phyloP scores from a whole-genome alignment of 2,888 invertebrate genomes.

The Camponotus fellah region DNA sequence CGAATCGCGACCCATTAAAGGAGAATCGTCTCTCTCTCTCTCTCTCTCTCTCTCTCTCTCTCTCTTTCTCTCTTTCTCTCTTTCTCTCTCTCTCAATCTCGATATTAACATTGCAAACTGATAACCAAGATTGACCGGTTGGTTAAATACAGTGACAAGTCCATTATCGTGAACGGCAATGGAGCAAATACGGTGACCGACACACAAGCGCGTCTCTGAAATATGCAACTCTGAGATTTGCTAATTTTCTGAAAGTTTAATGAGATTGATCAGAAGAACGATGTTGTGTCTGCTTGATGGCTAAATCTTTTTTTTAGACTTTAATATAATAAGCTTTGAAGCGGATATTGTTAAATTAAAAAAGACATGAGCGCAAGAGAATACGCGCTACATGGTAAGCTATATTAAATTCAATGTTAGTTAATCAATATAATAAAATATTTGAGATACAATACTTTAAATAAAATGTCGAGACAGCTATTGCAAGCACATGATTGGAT shows the following conservation, averaged over 20 bases:
- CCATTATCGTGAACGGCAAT: slow-evolving; percentile 61
- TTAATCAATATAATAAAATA: slow-evolving; percentile 13
- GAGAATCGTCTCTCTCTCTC: neutral
- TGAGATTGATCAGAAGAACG: slow-evolving; percentile 13
- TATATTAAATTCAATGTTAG: slow-evolving; percentile 10
- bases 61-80: no score
- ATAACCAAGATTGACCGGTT: slow-evolving; percentile 58
- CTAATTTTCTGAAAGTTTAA: slow-evolving; percentile 44
- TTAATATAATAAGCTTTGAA: neutral
- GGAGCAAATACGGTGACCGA: slow-evolving; percentile 50
- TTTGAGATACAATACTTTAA: slow-evolving; percentile 17
- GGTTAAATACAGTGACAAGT: slow-evolving; percentile 57
- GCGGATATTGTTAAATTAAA: neutral
- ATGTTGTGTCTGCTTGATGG: neutral
- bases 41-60: neutral
- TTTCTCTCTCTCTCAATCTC: neutral
- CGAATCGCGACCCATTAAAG: slow-evolving; percentile 21
- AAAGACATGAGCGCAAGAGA: neutral
- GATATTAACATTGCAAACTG: slow-evolving; percentile 32
- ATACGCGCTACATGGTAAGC: neutral
- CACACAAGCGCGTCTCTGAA: slow-evolving; percentile 47
- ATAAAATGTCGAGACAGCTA: slow-evolving; percentile 34
- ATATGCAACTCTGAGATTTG: slow-evolving; percentile 41
- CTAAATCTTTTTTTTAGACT: neutral
- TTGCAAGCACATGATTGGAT: slow-evolving; percentile 13